Evolutionary conservation across 1,140 invertebrate genomes (phyloP).

Genomic region (Diuraphis noxia): DNA sequence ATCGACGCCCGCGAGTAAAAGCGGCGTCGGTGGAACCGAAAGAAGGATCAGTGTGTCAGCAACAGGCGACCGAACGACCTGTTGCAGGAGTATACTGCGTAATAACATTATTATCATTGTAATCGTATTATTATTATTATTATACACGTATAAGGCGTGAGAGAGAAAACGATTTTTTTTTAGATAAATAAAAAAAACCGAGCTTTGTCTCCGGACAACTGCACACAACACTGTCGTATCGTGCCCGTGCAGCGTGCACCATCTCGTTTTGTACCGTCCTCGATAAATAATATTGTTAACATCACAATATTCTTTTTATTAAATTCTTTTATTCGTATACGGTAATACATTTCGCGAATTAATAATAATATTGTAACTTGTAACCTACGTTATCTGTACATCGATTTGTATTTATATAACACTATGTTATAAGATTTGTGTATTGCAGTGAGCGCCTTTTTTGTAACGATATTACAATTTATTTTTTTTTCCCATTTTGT

Average conservation of each 20-base stretch:
- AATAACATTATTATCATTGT: neutral
- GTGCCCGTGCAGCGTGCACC: neutral
- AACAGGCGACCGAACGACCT: slow-evolving; percentile 51
- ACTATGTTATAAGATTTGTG: neutral
- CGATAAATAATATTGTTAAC: neutral
- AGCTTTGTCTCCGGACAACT: neutral
- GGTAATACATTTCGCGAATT: neutral
- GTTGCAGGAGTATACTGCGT: slow-evolving; percentile 3
- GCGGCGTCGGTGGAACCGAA: slow-evolving; percentile 48
- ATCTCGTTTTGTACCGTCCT: neutral
- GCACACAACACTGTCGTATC: neutral
- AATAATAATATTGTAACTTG: neutral
- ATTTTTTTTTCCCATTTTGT: neutral
- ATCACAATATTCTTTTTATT: neutral
- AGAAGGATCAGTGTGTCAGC: slow-evolving; percentile 51
- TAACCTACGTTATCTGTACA: neutral
- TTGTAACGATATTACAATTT: slow-evolving; percentile 8
- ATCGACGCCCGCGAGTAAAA: slow-evolving; percentile 35
- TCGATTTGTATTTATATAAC: neutral
- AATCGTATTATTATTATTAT: neutral
- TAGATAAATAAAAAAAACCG: neutral
- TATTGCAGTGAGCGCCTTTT: neutral
- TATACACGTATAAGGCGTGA: neutral
- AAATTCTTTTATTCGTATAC: neutral
- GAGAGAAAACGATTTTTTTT: neutral